These are phyloP conservation scores for Pyrocoelia pectoralis DNA, from an alignment of 2,888 invertebrate genomes.

Conservation along the genomic window DNA sequence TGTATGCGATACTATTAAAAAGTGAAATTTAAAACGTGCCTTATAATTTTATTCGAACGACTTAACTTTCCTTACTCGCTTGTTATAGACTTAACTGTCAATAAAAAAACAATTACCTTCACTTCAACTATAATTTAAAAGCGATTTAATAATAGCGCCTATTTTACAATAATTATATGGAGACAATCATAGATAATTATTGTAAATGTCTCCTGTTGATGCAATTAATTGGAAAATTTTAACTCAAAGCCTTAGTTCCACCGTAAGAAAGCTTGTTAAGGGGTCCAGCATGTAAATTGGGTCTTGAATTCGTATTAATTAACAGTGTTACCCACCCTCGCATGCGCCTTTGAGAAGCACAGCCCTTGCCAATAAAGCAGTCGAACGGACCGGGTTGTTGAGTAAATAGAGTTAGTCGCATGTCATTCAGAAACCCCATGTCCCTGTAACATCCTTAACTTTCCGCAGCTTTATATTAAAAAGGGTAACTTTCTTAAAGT, in stretches of 20 bases:
- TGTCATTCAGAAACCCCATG: slow-evolving; percentile 49
- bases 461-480: slow-evolving; percentile 29
- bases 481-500: slow-evolving; percentile 41
- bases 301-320: slow-evolving; percentile 56
- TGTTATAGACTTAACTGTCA: slow-evolving; percentile 12
- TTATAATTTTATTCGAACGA: slow-evolving; percentile 25
- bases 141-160: not conserved
- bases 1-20: slow-evolving; percentile 28
- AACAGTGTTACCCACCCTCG: slow-evolving; percentile 51
- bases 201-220: slow-evolving; percentile 24
- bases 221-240: slow-evolving; percentile 27
- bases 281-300: slow-evolving; percentile 53
- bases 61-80: slow-evolving; percentile 21
- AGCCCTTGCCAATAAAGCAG: slow-evolving; percentile 54
- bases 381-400: slow-evolving; percentile 50
- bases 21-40: slow-evolving; percentile 39
- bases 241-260: slow-evolving; percentile 25
- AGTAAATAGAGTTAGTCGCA: slow-evolving; percentile 55
- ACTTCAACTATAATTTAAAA: not conserved
- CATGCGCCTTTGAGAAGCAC: slow-evolving; percentile 50
- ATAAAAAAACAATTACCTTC: not conserved
- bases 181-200: slow-evolving; percentile 23
- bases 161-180: not conserved
- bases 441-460: slow-evolving; percentile 33
- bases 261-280: slow-evolving; percentile 42